Evolutionary conservation across 1,140 invertebrate genomes (phyloP).

Genomic region (Thrips palmi): DNA sequence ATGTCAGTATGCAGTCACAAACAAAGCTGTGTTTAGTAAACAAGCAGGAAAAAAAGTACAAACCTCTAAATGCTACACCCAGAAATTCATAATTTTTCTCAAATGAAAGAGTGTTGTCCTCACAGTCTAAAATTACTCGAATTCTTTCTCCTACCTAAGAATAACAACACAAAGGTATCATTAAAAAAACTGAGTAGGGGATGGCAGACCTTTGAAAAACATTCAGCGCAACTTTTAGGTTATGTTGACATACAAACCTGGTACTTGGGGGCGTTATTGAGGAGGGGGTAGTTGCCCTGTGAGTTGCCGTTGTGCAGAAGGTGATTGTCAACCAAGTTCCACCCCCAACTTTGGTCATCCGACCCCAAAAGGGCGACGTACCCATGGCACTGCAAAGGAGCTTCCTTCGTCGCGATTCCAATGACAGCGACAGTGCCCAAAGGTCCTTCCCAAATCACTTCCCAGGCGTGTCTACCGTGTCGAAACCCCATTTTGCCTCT

Average conservation of each 20-base stretch:
- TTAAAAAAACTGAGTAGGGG: background rate
- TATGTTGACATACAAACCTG: slow-evolving; percentile 42
- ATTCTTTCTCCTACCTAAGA: slow-evolving; percentile 85
- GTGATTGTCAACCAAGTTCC: slow-evolving; percentile 97
- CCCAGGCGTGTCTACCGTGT: slow-evolving; percentile 90
- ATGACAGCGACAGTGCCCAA: slow-evolving; percentile 89
- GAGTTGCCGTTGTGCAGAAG: slow-evolving; percentile 91
- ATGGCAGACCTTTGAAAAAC: background rate
- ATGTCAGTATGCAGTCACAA: slow-evolving; percentile 1
- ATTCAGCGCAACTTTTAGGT: background rate
- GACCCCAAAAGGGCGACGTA: slow-evolving; percentile 88
- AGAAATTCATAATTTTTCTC: slow-evolving; percentile 98
- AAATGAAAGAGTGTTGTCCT: slow-evolving; percentile 91
- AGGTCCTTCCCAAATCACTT: slow-evolving; percentile 97
- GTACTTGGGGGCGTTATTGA: slow-evolving; percentile 96
- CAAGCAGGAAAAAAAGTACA: background rate
- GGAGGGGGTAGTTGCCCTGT: slow-evolving; percentile 83
- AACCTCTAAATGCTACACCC: slow-evolving; percentile 90
- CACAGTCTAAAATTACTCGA: slow-evolving; percentile 92
- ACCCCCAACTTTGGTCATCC: slow-evolving; percentile 96
- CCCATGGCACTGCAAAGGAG: slow-evolving; percentile 74
- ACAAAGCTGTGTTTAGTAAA: background rate
- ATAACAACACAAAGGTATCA: background rate
- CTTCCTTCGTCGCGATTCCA: slow-evolving; percentile 89
- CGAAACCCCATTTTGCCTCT: slow-evolving; percentile 87